phyloP scores from a whole-genome alignment of 2,797 vertebrate species.

The Acanthopagrus latus region DNA sequence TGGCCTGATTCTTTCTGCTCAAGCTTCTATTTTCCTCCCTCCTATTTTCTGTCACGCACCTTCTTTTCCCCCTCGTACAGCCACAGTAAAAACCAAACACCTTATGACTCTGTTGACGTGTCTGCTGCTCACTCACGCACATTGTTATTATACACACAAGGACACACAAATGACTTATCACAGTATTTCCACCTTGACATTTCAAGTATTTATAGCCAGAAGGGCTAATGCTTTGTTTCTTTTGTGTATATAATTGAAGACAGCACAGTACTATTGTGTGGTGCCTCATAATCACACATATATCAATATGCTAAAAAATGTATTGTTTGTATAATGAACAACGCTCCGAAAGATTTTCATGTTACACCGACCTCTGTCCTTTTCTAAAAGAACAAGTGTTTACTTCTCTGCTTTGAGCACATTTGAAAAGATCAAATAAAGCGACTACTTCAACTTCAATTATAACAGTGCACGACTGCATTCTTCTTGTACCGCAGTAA shows the following conservation, averaged over 20 bases:
- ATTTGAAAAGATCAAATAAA: constrained; percentile 80
- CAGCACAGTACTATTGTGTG: constrained; percentile 66
- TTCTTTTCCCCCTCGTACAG: constrained; percentile 29
- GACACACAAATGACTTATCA: constrained; percentile 34
- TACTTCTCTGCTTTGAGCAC: constrained; percentile 76
- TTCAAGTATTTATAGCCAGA: constrained; percentile 60
- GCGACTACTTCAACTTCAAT: constrained; percentile 48
- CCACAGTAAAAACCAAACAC: constrained; percentile 53
- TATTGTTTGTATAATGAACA: constrained; percentile 73
- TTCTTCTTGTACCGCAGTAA: constrained; percentile 28
- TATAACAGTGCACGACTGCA: constrained; percentile 27
- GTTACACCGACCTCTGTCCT: constrained; percentile 59
- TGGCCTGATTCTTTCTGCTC: constrained; percentile 49
- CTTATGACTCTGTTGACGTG: constrained; percentile 21
- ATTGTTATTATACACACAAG: constrained; percentile 21
- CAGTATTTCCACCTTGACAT: constrained; percentile 51
- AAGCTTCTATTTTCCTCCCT: constrained; percentile 49
- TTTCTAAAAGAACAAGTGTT: constrained; percentile 77
- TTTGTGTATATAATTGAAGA: constrained; percentile 75
- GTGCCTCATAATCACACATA: constrained; percentile 66
- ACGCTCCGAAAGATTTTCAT: constrained; percentile 56
- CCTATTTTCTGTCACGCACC: constrained; percentile 31
- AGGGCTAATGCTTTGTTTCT: constrained; percentile 55
- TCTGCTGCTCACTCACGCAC: constrained; percentile 39
- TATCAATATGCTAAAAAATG: constrained; percentile 58